Conservation (phyloP, 2,113 vertebrate species). For the Aptenodytes forsteri region DNA sequence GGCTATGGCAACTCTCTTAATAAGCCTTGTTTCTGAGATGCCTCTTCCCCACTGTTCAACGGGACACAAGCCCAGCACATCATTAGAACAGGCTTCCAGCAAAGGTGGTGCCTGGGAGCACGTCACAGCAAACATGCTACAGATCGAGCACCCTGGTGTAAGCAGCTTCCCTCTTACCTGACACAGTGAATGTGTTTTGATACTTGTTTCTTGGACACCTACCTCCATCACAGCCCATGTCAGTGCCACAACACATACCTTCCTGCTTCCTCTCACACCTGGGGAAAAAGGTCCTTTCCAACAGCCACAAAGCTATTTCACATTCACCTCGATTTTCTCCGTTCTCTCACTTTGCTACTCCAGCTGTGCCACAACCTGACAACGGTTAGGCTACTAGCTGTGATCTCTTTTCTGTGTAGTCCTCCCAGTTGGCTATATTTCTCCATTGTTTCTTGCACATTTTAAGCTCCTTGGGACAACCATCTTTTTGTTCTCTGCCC, state of each 20-base stretch:
- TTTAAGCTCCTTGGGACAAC: constrained; percentile 16
- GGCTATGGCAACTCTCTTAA: neutral
- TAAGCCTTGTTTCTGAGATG: neutral
- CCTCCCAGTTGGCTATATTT: neutral
- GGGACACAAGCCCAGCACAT: neutral
- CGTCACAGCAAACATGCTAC: neutral
- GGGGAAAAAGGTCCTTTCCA: neutral
- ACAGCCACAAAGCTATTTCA: neutral
- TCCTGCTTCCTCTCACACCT: neutral
- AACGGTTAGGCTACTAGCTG: neutral
- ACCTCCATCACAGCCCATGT: neutral
- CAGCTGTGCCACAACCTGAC: neutral
- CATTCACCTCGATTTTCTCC: neutral
- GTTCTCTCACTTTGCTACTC: neutral
- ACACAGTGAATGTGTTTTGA: neutral
- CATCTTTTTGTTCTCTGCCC: constrained; percentile 25
- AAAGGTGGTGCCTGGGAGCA: neutral
- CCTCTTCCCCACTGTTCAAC: neutral
- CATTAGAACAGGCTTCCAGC: neutral
- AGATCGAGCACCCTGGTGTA: neutral
- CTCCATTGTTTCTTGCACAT: neutral
- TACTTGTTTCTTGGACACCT: neutral
- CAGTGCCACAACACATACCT: neutral
- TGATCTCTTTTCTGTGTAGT: neutral
- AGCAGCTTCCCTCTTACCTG: neutral